phyloP scores from a whole-genome alignment of 2,797 vertebrate genomes.

The Triplophysa bombifrons region DNA sequence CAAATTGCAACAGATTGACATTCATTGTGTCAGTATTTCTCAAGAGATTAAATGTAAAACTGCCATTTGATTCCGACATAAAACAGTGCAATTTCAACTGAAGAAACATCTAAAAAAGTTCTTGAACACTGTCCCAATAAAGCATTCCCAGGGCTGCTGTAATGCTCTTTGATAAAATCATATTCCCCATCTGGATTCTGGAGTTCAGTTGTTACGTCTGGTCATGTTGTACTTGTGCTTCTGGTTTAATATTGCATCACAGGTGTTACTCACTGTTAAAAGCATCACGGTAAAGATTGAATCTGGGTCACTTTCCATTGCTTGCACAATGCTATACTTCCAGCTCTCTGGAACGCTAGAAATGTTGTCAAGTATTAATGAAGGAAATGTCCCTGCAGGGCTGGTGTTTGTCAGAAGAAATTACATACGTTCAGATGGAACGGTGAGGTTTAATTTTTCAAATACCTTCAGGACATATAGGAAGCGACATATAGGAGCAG shows the following conservation, averaged over 20 bases:
- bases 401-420: conserved; percentile 79
- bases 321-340: conserved; percentile 70
- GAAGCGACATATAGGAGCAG: conserved; percentile 60
- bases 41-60: background rate
- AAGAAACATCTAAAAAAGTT: background rate
- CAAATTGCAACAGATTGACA: background rate
- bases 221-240: conserved; percentile 61
- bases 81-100: background rate
- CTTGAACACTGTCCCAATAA: background rate
- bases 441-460: conserved; percentile 78
- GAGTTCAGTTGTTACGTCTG: conserved; percentile 62
- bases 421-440: conserved; percentile 78
- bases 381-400: conserved; percentile 74
- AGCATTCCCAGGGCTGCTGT: conserved; percentile 2
- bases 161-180: conserved; percentile 11
- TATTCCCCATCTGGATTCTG: conserved; percentile 29
- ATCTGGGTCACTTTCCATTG: conserved; percentile 80
- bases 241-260: conserved; percentile 71
- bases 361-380: conserved; percentile 83
- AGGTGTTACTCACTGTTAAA: conserved; percentile 73
- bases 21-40: background rate
- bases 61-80: background rate
- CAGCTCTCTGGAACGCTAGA: conserved; percentile 67
- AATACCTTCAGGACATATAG: conserved; percentile 72
- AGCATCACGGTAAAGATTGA: conserved; percentile 68